Evolutionary conservation across 2,113 vertebrate species (phyloP).

Genomic region (Falcunculus frontatus): DNA sequence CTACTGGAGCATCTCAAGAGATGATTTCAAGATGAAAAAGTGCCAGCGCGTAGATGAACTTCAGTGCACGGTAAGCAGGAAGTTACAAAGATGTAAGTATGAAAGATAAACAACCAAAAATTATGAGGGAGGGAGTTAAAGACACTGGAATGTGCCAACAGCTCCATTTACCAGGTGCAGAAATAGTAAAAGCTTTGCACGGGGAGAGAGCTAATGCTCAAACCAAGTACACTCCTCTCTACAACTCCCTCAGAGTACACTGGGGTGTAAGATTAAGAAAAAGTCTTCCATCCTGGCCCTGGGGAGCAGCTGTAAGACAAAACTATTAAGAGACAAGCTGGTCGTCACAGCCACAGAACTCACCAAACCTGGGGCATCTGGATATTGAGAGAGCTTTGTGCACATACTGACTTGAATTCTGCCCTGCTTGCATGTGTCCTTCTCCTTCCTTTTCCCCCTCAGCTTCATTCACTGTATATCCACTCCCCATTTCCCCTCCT

Average conservation of each 20-base stretch:
- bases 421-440: neutral
- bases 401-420: neutral
- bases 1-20: neutral
- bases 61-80: slow-evolving; percentile 8
- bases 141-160: neutral
- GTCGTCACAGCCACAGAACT: neutral
- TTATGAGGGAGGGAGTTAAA: neutral
- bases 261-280: neutral
- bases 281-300: neutral
- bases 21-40: neutral
- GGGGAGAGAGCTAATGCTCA: neutral
- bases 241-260: neutral
- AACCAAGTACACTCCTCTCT: neutral
- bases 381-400: neutral
- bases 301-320: neutral
- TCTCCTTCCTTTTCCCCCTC: neutral
- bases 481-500: neutral
- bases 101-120: slow-evolving; percentile 8
- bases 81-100: slow-evolving; percentile 17
- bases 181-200: neutral
- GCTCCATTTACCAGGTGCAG: neutral
- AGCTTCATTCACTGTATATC: neutral
- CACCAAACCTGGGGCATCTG: neutral
- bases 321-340: neutral
- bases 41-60: slow-evolving; percentile 5